These are phyloP conservation scores for Pristionchus japonicus DNA, from an alignment of 2,888 invertebrate genomes.

Conservation along the genomic window DNA sequence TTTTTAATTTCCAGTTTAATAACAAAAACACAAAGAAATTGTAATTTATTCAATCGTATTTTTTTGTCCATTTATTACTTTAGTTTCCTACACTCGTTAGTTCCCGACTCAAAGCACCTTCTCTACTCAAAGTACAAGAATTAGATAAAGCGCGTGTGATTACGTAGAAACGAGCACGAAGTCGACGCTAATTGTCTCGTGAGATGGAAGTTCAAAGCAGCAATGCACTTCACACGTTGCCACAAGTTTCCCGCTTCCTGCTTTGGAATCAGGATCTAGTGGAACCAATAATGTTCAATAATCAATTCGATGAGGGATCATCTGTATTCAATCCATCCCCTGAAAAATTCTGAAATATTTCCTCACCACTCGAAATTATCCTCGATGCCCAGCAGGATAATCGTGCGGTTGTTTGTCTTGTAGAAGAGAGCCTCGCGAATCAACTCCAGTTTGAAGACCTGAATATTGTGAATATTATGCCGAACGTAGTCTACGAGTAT, in stretches of 20 bases:
- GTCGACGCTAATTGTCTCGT: neutral
- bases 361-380: conserved; percentile 42
- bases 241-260: neutral
- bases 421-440: conserved; percentile 37
- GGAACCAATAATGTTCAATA: neutral
- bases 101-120: neutral
- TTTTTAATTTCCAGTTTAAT: too few relatives aligned
- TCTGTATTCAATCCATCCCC: too few relatives aligned
- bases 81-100: neutral
- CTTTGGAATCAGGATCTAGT: neutral
- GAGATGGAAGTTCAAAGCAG: neutral
- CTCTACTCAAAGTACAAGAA: neutral
- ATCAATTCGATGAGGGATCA: too few relatives aligned
- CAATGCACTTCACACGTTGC: neutral
- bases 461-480: neutral
- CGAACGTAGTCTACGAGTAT: neutral
- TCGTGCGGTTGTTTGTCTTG: neutral
- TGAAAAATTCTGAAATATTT: neutral
- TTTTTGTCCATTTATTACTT: neutral
- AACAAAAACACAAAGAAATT: too few relatives aligned
- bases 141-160: neutral
- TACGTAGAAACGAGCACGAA: neutral
- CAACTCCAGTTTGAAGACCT: conserved; percentile 37
- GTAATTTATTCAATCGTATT: too few relatives aligned
- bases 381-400: conserved; percentile 33